Evolutionary conservation across 2,797 vertebrate species (phyloP).

Genomic region (Protosalanx chinensis): DNA sequence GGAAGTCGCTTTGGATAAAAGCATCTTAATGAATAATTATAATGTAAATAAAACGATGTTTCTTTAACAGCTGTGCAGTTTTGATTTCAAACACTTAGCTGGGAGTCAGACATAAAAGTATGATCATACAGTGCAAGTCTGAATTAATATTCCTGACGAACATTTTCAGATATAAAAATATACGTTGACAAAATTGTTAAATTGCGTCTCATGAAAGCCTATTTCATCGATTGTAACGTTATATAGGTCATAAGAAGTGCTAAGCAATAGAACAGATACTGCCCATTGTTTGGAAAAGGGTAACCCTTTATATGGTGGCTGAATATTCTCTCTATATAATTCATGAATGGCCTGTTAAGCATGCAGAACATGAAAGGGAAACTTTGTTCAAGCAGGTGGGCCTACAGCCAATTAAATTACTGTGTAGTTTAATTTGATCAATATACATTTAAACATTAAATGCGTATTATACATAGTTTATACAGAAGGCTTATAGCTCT

Average conservation of each 20-base stretch:
- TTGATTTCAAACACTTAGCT: conserved; percentile 4
- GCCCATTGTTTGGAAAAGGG: neutral
- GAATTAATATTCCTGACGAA: neutral
- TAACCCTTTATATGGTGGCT: neutral
- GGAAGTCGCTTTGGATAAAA: no score
- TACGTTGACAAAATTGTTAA: no score
- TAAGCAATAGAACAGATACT: neutral
- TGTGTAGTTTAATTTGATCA: conserved; percentile 28
- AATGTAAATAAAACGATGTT: neutral
- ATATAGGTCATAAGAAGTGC: no score
- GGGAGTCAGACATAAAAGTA: neutral
- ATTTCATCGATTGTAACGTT: no score
- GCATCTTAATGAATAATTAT: no score
- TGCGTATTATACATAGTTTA: conserved; percentile 20
- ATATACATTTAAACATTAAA: conserved; percentile 34
- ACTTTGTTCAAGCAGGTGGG: neutral
- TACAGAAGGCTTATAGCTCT: conserved; percentile 41
- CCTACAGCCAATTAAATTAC: neutral
- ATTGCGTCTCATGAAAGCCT: no score
- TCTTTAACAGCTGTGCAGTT: conserved; percentile 2
- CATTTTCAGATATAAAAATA: neutral
- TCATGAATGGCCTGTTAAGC: neutral
- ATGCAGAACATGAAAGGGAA: neutral
- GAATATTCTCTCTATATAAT: neutral
- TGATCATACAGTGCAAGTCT: neutral